Evolutionary conservation across 2,113 vertebrate species (phyloP).

Genomic region (Phylloscopus whistleri): DNA sequence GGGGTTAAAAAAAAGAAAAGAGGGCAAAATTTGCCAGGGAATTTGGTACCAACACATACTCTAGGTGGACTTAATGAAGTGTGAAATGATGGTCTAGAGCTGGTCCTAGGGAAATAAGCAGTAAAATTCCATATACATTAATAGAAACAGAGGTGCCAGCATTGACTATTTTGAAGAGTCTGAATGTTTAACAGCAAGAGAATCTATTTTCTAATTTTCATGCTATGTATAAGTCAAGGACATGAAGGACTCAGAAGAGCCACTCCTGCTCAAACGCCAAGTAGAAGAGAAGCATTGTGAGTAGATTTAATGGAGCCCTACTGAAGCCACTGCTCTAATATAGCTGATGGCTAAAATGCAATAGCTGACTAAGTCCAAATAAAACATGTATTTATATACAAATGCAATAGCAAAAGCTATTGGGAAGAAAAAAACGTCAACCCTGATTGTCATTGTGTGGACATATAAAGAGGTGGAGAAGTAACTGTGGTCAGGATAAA

Average conservation of each 20-base stretch:
- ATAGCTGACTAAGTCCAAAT: background rate
- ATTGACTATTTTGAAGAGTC: background rate
- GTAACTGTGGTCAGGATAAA: background rate
- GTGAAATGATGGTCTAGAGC: constrained; percentile 25
- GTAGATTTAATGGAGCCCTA: background rate
- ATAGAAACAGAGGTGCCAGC: background rate
- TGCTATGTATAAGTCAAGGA: background rate
- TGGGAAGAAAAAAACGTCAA: background rate
- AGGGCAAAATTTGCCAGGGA: background rate
- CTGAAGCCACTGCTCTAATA: background rate
- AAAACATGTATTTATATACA: background rate
- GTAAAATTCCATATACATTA: background rate
- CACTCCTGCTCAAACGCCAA: background rate
- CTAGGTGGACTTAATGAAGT: constrained; percentile 25
- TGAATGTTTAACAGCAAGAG: background rate
- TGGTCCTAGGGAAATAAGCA: background rate
- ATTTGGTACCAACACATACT: constrained; percentile 8
- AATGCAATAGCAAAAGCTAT: background rate
- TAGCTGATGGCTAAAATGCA: background rate
- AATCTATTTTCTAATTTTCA: background rate
- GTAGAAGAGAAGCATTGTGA: background rate
- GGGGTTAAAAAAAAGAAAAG: background rate
- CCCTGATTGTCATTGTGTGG: background rate
- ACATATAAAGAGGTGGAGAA: background rate
- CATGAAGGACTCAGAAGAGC: background rate